These are phyloP conservation scores for Platynereis dumerilii DNA, from an alignment of 2,888 invertebrate species.

Conservation along the genomic window DNA sequence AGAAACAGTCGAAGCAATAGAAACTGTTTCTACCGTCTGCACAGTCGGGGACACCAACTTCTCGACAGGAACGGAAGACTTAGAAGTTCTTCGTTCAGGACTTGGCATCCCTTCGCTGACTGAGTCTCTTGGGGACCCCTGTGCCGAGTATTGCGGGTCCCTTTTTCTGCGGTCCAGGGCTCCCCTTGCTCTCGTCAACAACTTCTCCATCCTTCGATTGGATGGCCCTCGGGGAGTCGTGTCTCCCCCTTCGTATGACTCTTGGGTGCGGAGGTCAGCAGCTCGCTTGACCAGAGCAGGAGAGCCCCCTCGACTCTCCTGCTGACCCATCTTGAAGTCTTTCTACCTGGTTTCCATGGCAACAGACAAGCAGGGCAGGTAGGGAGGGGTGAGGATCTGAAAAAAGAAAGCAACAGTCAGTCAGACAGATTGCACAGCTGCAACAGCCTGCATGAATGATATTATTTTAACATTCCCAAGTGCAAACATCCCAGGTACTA, in stretches of 20 bases:
- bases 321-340: conserved; percentile 22
- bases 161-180: conserved; percentile 23
- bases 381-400: too few relatives aligned
- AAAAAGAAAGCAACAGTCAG: too few relatives aligned
- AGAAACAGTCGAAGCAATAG: not conserved
- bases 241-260: not conserved
- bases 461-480: too few relatives aligned
- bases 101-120: not conserved
- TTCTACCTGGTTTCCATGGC: too few relatives aligned
- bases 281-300: conserved; percentile 23
- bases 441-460: too few relatives aligned
- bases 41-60: not conserved
- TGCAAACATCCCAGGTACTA: too few relatives aligned
- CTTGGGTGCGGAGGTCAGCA: conserved; percentile 14
- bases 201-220: conserved; percentile 32
- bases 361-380: too few relatives aligned
- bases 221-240: not conserved
- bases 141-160: conserved; percentile 12
- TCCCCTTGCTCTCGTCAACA: conserved; percentile 32
- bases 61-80: not conserved
- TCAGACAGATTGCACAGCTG: too few relatives aligned
- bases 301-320: conserved; percentile 26
- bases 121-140: not conserved
- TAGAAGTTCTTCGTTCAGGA: not conserved
- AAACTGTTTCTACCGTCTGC: not conserved